These are phyloP conservation scores for Microtus richardsoni DNA, from an alignment of 2,113 vertebrate species.

Conservation along the genomic window DNA sequence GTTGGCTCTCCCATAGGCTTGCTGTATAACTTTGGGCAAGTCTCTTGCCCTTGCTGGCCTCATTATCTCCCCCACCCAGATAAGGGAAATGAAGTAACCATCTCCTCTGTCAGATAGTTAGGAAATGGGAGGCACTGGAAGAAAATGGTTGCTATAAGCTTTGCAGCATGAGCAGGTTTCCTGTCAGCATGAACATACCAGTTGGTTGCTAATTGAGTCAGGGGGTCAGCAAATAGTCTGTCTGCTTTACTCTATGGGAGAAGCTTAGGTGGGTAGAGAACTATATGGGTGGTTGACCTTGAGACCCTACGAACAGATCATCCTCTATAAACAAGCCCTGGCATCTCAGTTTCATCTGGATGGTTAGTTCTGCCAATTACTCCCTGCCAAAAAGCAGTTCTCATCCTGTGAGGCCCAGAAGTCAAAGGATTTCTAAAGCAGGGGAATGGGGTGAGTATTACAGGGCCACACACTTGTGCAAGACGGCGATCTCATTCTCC, in stretches of 20 bases:
- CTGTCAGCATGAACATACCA: neutral
- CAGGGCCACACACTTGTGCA: constrained; percentile 93
- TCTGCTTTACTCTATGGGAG: neutral
- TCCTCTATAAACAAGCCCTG: neutral
- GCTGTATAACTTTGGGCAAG: neutral
- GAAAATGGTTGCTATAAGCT: neutral
- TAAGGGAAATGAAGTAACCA: neutral
- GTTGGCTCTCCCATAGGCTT: neutral
- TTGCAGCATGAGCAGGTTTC: neutral
- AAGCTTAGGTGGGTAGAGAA: neutral
- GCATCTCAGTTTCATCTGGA: neutral
- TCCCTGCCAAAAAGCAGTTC: neutral
- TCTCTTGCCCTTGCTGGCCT: constrained; percentile 28
- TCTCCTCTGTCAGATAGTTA: constrained; percentile 2
- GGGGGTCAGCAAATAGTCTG: neutral
- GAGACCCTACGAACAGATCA: constrained; percentile 11
- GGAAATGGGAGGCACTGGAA: neutral
- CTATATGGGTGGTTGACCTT: neutral
- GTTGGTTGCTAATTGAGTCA: neutral
- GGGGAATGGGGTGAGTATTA: neutral
- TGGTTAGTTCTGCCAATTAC: neutral
- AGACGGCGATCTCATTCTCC: constrained; percentile 97
- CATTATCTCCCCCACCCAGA: neutral
- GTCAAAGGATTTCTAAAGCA: neutral
- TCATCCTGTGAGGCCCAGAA: neutral